Evolutionary conservation across 2,113 vertebrate species (phyloP).

Genomic region (Otus sunia): DNA sequence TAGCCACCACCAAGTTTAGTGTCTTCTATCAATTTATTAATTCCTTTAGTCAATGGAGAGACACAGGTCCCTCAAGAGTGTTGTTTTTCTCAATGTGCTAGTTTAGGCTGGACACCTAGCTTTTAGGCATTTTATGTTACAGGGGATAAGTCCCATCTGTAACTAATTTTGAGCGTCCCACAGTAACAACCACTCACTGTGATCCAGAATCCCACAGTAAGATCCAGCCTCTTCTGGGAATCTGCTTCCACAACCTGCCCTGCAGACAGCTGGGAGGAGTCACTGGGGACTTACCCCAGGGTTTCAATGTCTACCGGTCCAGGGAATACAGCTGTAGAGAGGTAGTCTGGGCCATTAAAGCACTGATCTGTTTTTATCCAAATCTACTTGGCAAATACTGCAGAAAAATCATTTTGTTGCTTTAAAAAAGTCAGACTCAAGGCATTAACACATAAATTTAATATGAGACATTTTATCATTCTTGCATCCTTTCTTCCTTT

Average conservation of each 20-base stretch:
- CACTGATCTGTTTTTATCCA: not conserved
- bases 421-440: not conserved
- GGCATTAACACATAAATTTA: not conserved
- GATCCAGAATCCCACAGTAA: not conserved
- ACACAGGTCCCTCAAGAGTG: not conserved
- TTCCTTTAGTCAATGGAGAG: not conserved
- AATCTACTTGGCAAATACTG: not conserved
- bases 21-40: not conserved
- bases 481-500: not conserved
- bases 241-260: not conserved
- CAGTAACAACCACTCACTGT: not conserved
- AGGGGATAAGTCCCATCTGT: not conserved
- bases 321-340: not conserved
- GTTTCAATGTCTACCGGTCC: not conserved
- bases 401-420: not conserved
- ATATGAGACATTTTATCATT: not conserved
- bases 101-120: not conserved
- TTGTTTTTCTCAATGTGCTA: not conserved
- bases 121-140: not conserved
- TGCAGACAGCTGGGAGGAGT: not conserved
- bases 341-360: not conserved
- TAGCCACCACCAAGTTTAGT: not conserved
- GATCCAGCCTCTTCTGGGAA: not conserved
- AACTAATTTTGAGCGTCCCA: not conserved
- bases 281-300: not conserved